Conservation (phyloP, 2,113 vertebrate species). For the Oncorhynchus keta region DNA sequence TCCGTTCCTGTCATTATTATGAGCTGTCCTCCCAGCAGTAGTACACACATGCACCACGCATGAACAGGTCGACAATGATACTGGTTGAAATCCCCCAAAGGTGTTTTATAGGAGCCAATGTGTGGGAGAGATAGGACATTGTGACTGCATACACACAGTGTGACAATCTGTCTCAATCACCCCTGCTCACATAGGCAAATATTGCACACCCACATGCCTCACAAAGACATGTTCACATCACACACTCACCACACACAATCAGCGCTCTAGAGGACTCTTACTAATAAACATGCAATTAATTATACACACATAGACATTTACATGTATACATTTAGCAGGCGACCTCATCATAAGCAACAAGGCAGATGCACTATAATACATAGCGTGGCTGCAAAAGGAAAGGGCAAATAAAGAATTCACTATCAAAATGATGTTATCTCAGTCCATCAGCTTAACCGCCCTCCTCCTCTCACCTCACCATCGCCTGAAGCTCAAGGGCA, state of each 20-base stretch:
- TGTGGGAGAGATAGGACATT: constrained; percentile 9
- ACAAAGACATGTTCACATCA: neutral
- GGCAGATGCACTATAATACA: neutral
- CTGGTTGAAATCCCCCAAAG: constrained; percentile 7
- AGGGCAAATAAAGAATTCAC: too few species aligned
- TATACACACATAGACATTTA: constrained; percentile 10
- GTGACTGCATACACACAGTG: neutral
- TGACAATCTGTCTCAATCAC: constrained; percentile 22
- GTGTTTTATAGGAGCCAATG: constrained; percentile 8
- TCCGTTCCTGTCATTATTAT: too few species aligned
- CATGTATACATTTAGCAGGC: constrained; percentile 11
- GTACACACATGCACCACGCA: constrained; percentile 1
- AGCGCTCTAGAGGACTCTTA: constrained; percentile 15
- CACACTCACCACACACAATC: constrained; percentile 2
- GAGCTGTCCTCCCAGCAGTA: too few species aligned
- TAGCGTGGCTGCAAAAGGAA: neutral
- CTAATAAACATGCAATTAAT: constrained; percentile 51
- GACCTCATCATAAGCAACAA: neutral
- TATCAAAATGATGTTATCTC: constrained; percentile 32
- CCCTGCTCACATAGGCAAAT: constrained; percentile 17
- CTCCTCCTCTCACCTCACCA: constrained; percentile 24
- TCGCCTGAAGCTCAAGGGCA: constrained; percentile 56
- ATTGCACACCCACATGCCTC: constrained; percentile 2
- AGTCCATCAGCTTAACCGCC: constrained; percentile 43
- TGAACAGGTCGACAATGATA: constrained; percentile 10